Evolutionary conservation across 2,113 vertebrate species (phyloP).

Genomic region (Pantherophis guttatus): DNA sequence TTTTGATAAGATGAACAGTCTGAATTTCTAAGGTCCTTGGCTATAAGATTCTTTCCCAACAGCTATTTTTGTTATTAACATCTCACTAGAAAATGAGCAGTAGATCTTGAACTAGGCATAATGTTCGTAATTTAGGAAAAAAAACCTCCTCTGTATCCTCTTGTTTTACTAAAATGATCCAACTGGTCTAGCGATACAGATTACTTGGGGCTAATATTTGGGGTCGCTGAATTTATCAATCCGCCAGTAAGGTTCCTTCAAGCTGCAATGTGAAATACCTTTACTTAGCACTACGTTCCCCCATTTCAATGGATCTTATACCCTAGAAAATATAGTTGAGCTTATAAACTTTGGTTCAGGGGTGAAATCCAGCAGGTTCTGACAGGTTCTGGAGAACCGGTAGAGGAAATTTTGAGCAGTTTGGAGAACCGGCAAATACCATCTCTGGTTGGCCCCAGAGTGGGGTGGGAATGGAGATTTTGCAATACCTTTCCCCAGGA

Average conservation of each 20-base stretch:
- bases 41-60: neutral
- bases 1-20: constrained; percentile 19
- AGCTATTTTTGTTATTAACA: neutral
- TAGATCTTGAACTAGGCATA: neutral
- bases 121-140: neutral
- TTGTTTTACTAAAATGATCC: neutral
- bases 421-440: too few relatives aligned
- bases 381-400: too few relatives aligned
- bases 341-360: too few relatives aligned
- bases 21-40: neutral
- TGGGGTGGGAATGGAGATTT: too few relatives aligned
- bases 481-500: too few relatives aligned
- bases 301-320: neutral
- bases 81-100: neutral
- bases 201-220: neutral
- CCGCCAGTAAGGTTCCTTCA: neutral
- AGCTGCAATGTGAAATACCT: neutral
- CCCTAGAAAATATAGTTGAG: neutral
- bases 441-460: too few relatives aligned
- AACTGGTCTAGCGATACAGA: neutral
- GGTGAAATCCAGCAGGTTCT: too few relatives aligned
- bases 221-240: neutral
- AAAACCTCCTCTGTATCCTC: too few relatives aligned
- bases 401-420: too few relatives aligned
- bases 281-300: neutral